These are phyloP conservation scores for Cantharis nigra DNA, from an alignment of 2,888 invertebrate species.

Conservation along the genomic window DNA sequence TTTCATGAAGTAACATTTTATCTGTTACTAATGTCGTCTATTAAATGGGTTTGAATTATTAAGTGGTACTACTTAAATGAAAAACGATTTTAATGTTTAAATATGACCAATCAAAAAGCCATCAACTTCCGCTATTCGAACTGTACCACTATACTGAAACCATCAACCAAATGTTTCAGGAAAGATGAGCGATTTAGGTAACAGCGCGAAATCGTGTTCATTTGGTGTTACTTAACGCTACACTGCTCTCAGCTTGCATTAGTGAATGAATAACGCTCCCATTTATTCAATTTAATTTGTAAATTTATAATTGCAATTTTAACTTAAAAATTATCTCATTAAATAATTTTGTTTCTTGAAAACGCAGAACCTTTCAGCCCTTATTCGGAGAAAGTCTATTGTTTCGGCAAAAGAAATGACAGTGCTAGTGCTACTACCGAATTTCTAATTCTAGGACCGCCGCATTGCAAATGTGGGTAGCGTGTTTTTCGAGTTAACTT, in stretches of 20 bases:
- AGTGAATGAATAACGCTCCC: not conserved
- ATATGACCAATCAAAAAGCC: not conserved
- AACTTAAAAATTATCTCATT: not conserved
- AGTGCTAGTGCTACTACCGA: no score
- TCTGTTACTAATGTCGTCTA: not conserved
- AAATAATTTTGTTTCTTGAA: not conserved
- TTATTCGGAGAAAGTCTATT: no score
- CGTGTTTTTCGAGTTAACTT: no score
- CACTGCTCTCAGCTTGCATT: not conserved
- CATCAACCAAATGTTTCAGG: not conserved
- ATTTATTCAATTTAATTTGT: not conserved
- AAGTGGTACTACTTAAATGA: not conserved
- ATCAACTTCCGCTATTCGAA: not conserved
- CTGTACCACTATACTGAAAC: not conserved
- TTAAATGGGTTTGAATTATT: not conserved
- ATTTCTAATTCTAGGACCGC: no score
- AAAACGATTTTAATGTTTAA: not conserved
- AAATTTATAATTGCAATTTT: not conserved
- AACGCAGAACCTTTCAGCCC: no score
- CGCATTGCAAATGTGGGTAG: no score
- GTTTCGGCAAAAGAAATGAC: no score
- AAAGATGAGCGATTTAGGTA: not conserved
- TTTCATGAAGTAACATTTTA: no score
- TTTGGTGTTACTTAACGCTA: conserved; percentile 1
- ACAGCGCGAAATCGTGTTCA: not conserved